Evolutionary conservation across 2,797 vertebrate genomes (phyloP).

Genomic region (Graptemys geographica): DNA sequence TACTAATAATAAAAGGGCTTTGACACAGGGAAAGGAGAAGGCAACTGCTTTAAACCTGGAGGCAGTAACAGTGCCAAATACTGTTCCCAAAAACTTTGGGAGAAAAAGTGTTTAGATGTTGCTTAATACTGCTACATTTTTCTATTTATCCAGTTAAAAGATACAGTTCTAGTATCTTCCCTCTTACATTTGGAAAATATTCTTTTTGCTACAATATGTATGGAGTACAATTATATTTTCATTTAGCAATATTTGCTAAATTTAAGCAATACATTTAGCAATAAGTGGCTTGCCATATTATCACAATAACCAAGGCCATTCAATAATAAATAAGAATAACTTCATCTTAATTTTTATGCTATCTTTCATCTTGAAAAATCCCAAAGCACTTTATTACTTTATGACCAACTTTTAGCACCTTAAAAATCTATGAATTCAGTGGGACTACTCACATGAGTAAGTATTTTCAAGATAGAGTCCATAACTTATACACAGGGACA

Average conservation of each 20-base stretch:
- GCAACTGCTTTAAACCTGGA: not conserved
- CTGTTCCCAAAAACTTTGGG: too few species aligned
- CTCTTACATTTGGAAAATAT: not conserved
- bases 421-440: not conserved
- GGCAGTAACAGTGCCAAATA: not conserved
- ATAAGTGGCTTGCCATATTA: not conserved
- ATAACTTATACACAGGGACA: not conserved
- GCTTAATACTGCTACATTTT: not conserved
- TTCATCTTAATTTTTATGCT: not conserved
- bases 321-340: not conserved
- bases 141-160: not conserved
- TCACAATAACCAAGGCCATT: not conserved
- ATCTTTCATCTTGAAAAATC: not conserved
- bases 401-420: not conserved
- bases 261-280: not conserved
- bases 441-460: constrained; percentile 13
- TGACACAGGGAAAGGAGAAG: not conserved
- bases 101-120: not conserved
- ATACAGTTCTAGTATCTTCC: not conserved
- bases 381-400: not conserved
- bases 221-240: not conserved
- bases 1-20: constrained; percentile 35
- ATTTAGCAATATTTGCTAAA: not conserved
- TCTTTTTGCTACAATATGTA: not conserved
- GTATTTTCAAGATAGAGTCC: not conserved